Evolutionary conservation across 2,888 invertebrate genomes (phyloP).

Genomic region (Rotaria magnacalcarata): DNA sequence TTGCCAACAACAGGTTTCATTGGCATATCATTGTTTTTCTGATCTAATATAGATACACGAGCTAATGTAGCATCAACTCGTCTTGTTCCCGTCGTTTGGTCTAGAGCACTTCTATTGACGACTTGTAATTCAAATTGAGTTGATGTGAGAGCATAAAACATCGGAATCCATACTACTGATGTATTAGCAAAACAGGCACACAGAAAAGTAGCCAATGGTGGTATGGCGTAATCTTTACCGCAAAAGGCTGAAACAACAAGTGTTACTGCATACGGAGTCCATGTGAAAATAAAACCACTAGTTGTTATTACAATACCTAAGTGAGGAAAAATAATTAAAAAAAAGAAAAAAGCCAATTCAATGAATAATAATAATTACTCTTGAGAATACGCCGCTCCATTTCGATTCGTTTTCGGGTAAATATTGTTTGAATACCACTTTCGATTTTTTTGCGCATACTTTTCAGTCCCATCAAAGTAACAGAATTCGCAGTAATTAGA

Average conservation of each 20-base stretch:
- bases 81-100: neutral
- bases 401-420: neutral
- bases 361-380: neutral
- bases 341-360: neutral
- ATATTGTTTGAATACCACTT: neutral
- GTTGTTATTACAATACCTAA: slow-evolving; percentile 4
- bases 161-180: neutral
- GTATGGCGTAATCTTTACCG: neutral
- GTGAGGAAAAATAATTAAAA: too few relatives aligned
- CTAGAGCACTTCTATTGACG: neutral
- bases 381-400: slow-evolving; percentile 7
- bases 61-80: neutral
- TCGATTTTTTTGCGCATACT: neutral
- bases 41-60: neutral
- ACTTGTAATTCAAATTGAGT: neutral
- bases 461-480: neutral
- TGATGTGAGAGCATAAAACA: neutral
- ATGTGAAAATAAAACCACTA: neutral
- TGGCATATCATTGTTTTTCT: neutral
- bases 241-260: neutral
- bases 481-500: neutral
- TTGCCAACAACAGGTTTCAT: neutral
- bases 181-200: slow-evolving; percentile 29
- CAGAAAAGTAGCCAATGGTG: neutral
- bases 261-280: slow-evolving; percentile 12